Percentiles rank a stretch among this genome's conserved stretches.
phyloP scores from a whole-genome alignment of 2,113 vertebrate genomes.

The Passer montanus region DNA sequence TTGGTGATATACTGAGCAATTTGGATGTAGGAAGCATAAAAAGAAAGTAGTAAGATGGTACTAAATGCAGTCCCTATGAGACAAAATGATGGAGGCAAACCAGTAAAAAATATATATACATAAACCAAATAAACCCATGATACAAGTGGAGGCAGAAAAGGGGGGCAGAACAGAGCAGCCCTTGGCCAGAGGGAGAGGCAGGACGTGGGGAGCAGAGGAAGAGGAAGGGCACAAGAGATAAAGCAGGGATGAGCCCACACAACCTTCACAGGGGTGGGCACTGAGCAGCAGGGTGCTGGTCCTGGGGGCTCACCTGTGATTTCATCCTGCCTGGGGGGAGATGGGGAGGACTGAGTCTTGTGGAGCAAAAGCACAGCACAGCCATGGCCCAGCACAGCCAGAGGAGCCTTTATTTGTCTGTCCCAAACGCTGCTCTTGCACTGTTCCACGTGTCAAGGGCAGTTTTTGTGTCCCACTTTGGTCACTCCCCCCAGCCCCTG shows the following conservation, averaged over 20 bases:
- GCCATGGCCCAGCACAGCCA: not conserved
- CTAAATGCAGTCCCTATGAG: not conserved
- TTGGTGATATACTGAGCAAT: not conserved
- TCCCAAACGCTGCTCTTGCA: not conserved
- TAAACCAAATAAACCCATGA: not conserved
- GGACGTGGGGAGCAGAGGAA: fast-evolving
- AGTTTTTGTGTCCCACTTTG: not conserved
- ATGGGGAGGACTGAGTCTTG: not conserved
- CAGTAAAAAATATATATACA: not conserved
- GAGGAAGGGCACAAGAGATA: not conserved
- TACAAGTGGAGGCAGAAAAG: not conserved
- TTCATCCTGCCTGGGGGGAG: not conserved
- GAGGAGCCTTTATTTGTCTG: not conserved
- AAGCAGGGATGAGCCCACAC: not conserved
- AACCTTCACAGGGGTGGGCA: not conserved
- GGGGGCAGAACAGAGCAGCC: not conserved
- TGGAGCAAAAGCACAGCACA: not conserved
- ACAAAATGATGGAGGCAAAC: not conserved
- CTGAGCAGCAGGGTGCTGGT: no score
- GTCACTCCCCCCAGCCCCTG: no score
- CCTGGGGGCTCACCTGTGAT: fast-evolving
- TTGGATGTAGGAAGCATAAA: not conserved
- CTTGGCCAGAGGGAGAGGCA: not conserved
- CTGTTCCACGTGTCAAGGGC: not conserved
- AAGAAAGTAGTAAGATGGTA: not conserved